phyloP scores from a whole-genome alignment of 2,113 vertebrate species.

The Channa argus region DNA sequence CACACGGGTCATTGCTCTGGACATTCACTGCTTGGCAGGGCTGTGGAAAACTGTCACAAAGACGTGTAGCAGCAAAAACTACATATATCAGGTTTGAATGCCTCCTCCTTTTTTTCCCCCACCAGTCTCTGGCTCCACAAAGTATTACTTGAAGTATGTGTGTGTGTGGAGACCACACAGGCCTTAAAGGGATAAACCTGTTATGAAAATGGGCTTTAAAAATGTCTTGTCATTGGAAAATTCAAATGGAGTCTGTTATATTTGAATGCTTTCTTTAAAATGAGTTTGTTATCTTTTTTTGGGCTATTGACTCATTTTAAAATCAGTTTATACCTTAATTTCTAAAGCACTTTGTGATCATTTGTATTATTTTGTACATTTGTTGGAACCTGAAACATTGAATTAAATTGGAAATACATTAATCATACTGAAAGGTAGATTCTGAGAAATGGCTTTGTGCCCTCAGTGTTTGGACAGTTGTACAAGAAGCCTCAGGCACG shows the following conservation, averaged over 20 bases:
- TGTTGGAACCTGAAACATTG: constrained; percentile 16
- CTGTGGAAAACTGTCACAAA: constrained; percentile 57
- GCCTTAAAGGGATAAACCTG: neutral
- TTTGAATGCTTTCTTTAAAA: constrained; percentile 3
- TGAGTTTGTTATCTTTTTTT: constrained; percentile 12
- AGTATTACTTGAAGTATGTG: constrained; percentile 7
- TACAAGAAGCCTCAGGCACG: constrained; percentile 3
- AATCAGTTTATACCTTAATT: constrained; percentile 18
- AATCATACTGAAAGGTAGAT: constrained; percentile 2
- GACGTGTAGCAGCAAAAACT: constrained; percentile 38
- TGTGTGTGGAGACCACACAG: neutral
- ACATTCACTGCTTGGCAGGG: constrained; percentile 60
- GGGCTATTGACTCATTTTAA: constrained; percentile 16
- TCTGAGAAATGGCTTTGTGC: constrained; percentile 15
- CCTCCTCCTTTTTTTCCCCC: constrained; percentile 6
- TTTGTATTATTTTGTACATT: constrained; percentile 19
- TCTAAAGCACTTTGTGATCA: constrained; percentile 14
- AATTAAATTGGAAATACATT: constrained; percentile 21
- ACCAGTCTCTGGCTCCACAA: neutral
- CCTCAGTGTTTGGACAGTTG: neutral
- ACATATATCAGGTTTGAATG: constrained; percentile 31
- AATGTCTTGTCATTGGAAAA: constrained; percentile 26
- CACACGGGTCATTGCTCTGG: constrained; percentile 69
- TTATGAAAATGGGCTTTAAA: constrained; percentile 14
- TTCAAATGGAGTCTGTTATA: constrained; percentile 14